Evolutionary conservation across 2,797 vertebrate species (phyloP).

Genomic region (Anabas testudineus): DNA sequence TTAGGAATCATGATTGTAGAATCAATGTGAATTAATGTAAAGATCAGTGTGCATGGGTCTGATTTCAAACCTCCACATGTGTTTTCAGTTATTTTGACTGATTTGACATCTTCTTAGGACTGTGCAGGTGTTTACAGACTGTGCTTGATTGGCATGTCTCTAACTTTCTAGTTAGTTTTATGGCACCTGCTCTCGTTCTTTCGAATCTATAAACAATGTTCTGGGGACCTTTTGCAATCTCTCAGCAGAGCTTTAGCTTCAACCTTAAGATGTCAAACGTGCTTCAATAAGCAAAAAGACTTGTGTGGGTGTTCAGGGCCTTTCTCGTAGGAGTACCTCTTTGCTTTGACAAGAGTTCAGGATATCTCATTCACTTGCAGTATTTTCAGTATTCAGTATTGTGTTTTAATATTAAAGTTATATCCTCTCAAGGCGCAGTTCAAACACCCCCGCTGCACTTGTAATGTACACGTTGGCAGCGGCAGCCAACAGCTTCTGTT

Average conservation of each 20-base stretch:
- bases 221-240: background rate
- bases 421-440: conserved; percentile 40
- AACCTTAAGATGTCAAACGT: conserved; percentile 1
- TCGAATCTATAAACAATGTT: conserved; percentile 14
- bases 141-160: conserved; percentile 17
- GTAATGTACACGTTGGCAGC: conserved; percentile 36
- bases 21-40: background rate
- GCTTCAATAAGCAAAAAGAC: conserved; percentile 7
- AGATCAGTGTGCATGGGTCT: conserved; percentile 7
- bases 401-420: conserved; percentile 44
- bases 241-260: conserved; percentile 6
- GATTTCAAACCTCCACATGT: background rate
- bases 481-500: background rate
- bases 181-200: conserved; percentile 12
- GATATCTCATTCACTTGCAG: background rate
- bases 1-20: background rate
- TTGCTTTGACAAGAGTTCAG: conserved; percentile 5
- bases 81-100: background rate
- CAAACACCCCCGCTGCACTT: conserved; percentile 45
- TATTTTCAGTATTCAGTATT: conserved; percentile 3
- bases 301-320: conserved; percentile 16
- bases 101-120: background rate
- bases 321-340: conserved; percentile 3
- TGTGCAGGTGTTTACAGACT: conserved; percentile 3
- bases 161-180: conserved; percentile 13